Evolutionary conservation across 2,797 vertebrate genomes (phyloP), one percentile per base, ranked within the genome.

Genomic region (Pseudopleuronectes americanus): DNA sequence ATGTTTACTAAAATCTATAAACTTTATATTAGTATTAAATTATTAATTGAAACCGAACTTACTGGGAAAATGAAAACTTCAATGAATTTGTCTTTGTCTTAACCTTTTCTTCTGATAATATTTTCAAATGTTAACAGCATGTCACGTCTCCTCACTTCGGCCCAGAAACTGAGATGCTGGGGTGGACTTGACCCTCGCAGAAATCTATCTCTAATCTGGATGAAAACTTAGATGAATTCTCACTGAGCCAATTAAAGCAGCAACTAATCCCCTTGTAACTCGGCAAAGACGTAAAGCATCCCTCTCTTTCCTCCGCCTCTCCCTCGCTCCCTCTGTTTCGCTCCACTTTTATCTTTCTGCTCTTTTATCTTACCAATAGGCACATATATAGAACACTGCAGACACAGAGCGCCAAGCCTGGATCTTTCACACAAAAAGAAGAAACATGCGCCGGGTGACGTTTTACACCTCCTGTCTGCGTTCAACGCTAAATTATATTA

Each of bases 311-410:
- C 73, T 52, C 58, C 66, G 33, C 10, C 80, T 87, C 72, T 58
- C 79, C 60, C 81, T 67, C 22, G 41, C 88, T 81, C 72, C 74
- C 86, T 80, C 83, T 62, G 52, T 83, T 71, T 87, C 81, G 21
- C 77, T 83, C 69, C 59, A 59, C 89, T 90, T 91, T 90, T 82
- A 90, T 91, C 87, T 89, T 61, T 22, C 45, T 21, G 69, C 80
- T 88, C 90, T 92, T 91, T 92, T 85, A 93, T 91, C 90, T 90
- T 58, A 90, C 87, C 87, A 90, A 84, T 77, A 84, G 74, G 79
- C 86, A 68, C 69, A 60, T 87, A 90, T 85, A 80, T 84, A 80
- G 79, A 84, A 84, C 64, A 5, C 65, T 3, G 73, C 77, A 87
- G 85, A 91, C 81, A 91, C 81, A 67, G 41, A 75, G 56, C 66